phyloP scores from a whole-genome alignment of 2,888 invertebrate species.

The Nematopogon swammerdamellus region DNA sequence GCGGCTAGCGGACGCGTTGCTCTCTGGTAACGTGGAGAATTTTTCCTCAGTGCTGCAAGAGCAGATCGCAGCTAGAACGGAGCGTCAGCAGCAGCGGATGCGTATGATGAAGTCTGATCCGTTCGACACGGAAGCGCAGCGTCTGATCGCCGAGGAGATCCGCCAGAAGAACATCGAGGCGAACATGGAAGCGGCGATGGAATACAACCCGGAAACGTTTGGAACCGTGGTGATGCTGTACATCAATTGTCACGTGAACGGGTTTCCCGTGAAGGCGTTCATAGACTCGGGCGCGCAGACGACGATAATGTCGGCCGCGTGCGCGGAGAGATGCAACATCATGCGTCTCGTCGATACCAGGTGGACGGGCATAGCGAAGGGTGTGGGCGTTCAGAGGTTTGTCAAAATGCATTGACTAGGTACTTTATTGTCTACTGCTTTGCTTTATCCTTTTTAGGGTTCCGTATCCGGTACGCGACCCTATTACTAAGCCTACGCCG shows the following conservation, averaged over 20 bases:
- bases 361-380: conserved; percentile 97
- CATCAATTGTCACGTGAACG: conserved; percentile 96
- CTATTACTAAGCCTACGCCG: too few relatives aligned
- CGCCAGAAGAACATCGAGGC: conserved; percentile 94
- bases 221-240: conserved; percentile 97
- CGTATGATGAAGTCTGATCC: conserved; percentile 92
- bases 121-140: conserved; percentile 93
- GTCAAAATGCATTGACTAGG: conserved; percentile 31
- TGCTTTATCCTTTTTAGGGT: too few relatives aligned
- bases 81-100: conserved; percentile 78
- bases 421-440: too few relatives aligned
- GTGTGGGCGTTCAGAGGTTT: conserved; percentile 94
- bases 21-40: conserved; percentile 77
- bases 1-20: conserved; percentile 83
- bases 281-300: conserved; percentile 98
- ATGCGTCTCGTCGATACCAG: conserved; percentile 85
- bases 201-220: conserved; percentile 97
- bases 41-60: conserved; percentile 64
- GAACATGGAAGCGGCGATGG: conserved; percentile 98
- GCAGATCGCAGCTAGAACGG: conserved; percentile 77
- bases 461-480: too few relatives aligned
- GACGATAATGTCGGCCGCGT: conserved; percentile 96
- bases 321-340: conserved; percentile 92
- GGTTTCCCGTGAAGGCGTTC: conserved; percentile 95
- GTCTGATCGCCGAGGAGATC: conserved; percentile 94